Evolutionary conservation across 2,888 invertebrate species (phyloP), one percentile per base, ranked within the genome.

Genomic region (Sclerodermus sp.): DNA sequence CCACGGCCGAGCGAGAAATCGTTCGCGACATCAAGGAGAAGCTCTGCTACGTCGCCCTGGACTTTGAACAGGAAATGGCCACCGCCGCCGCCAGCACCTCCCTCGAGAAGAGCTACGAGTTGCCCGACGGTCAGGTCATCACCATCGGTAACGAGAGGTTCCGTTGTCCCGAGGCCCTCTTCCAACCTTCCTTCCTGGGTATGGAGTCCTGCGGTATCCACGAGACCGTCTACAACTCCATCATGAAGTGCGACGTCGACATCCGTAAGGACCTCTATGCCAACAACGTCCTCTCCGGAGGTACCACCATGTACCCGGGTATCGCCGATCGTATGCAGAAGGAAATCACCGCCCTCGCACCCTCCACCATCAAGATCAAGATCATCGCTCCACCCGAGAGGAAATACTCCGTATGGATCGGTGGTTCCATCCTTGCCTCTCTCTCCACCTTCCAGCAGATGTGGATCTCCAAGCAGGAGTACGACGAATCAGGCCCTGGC

Each of bases 331-430:
- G 96, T 71, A 95, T 96, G 95, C 95, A 96, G 83, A 96, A 95
- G 82, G 96, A 96, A 84, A 94, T 95, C 83, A 93, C 93, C 58
- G 89, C 93, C 51, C 84, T 95, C 64, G 94, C 93, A 63, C 93
- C 93, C 70, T 89, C 90, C 62, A 92, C 93, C 79, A 93, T 93
- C 87, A 94, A 93, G 84, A 93, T 93, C 85, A 93, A 92, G 86
- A 93, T 93, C 83, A 93, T 94, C 81, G 94, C 94, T 68, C 94
- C 94, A 48, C 94, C 95, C 61, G 96, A 96, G 85, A 87, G 96
- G 79, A 96, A 96, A 81, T 96, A 96, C 86, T 95, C 95, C 75
- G 96, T 96, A 67, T 96, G 96, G 96, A 96, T 96, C 85, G 96
- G 96, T 79, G 96, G 96, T 66, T 96, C 96, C 79, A 96, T 96